phyloP scores from a whole-genome alignment of 2,113 vertebrate species.

The Castor canadensis region DNA sequence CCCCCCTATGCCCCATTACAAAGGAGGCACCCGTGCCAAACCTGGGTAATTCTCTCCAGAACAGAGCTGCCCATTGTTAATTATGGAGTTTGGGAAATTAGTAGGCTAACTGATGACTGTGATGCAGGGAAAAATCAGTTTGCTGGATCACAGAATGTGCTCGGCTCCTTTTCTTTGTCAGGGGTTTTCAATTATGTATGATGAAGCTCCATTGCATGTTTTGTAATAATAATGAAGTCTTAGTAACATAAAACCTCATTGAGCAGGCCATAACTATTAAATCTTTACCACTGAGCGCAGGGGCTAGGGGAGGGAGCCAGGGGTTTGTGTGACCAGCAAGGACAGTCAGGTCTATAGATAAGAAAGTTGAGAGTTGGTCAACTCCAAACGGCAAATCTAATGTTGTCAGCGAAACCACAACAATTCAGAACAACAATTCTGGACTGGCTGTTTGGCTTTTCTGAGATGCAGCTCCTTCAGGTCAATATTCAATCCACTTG shows the following conservation, averaged over 20 bases:
- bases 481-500: neutral
- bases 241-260: constrained; percentile 50
- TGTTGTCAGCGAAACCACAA: neutral
- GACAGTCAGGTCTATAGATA: neutral
- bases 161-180: constrained; percentile 57
- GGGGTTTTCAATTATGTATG: constrained; percentile 69
- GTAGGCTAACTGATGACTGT: constrained; percentile 2
- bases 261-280: constrained; percentile 3
- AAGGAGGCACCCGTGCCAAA: constrained; percentile 28
- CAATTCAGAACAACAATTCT: neutral
- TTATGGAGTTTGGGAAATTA: constrained; percentile 46
- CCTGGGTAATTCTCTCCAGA: constrained; percentile 59
- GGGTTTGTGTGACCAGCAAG: neutral
- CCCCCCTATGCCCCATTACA: neutral
- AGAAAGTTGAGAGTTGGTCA: neutral
- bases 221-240: constrained; percentile 65
- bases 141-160: constrained; percentile 57
- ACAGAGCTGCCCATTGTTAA: constrained; percentile 62
- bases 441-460: neutral
- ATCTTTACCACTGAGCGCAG: constrained; percentile 24
- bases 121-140: constrained; percentile 28
- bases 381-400: neutral
- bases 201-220: constrained; percentile 50
- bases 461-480: neutral
- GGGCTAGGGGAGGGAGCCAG: neutral